These are phyloP conservation scores for Eupsilia transversa DNA, from an alignment of 2,888 invertebrate genomes.

Conservation along the genomic window DNA sequence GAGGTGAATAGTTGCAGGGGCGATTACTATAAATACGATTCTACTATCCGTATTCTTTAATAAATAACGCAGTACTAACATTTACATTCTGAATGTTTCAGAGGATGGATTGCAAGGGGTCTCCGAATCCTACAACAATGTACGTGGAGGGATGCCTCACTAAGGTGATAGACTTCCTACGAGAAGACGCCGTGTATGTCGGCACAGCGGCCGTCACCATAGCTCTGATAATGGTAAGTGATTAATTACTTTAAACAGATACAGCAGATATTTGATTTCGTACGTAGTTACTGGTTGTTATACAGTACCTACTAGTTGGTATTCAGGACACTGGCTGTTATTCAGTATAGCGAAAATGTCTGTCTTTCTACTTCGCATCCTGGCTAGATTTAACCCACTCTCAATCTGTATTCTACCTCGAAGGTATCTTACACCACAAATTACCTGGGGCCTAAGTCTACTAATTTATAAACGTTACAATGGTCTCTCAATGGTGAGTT, in stretches of 20 bases:
- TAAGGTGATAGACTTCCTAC: slow-evolving; percentile 93
- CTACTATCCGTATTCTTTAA: neutral
- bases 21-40: neutral
- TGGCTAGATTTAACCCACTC: too few relatives aligned
- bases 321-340: too few relatives aligned
- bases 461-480: too few relatives aligned
- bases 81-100: slow-evolving; percentile 72
- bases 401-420: too few relatives aligned
- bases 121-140: slow-evolving; percentile 91
- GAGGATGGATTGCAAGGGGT: slow-evolving; percentile 90
- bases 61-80: neutral
- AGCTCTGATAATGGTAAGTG: slow-evolving; percentile 93
- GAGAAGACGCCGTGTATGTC: slow-evolving; percentile 94
- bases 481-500: too few relatives aligned
- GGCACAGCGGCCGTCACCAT: slow-evolving; percentile 95
- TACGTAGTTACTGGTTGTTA: too few relatives aligned
- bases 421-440: too few relatives aligned
- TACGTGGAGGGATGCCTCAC: slow-evolving; percentile 94
- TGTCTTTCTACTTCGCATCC: too few relatives aligned
- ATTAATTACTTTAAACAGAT: neutral
- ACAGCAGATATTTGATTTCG: too few relatives aligned
- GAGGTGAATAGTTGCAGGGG: neutral
- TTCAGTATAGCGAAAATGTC: too few relatives aligned
- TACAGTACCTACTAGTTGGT: too few relatives aligned
- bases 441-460: too few relatives aligned